Evolutionary conservation across 2,888 invertebrate genomes (phyloP), one percentile per base, ranked within the genome.

Genomic region (Cabera pusaria): DNA sequence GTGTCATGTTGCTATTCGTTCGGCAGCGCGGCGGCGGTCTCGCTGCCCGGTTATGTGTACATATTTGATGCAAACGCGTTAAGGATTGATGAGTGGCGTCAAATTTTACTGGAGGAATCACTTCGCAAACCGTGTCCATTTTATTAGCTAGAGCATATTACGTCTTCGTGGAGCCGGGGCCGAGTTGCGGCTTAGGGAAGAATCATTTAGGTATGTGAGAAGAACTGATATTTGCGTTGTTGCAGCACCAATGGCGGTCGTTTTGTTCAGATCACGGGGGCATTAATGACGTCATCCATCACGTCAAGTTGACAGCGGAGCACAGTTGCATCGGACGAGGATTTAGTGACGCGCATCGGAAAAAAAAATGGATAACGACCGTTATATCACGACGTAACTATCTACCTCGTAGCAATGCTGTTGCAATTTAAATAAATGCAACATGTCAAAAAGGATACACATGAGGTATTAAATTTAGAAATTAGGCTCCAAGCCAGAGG

Each of bases 251-350:
- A 64, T 57, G 64, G 64, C 16, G 54, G 64, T 61, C 65, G 72
- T 74, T 75, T 76, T 72, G 73, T 65, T 66, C 58, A 57, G 64
- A 70, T 71, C 72, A 69, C 62, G 65, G 56, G 57, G 48, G 61
- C 59, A 71, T 65, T 81, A 80, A 81, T 79, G 76, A 78, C 73
- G 74, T 78, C 76, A 80, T 80, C 77, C 68, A 81, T 82, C 81
- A 81, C 60, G 68, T 49, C 69, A 72, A 72, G 68, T 72, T 66
- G 81, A 77, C 77, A 69, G 66, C 53, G 45, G 38, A 49, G 65
- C 70, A 64, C 74, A 73, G 76, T 70, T 77, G 78, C 75, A 77
- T 49, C 59, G 55, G 71, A 66, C 66, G 63, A 57, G 39, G 61
- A 64, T 66, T 66, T 63, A 53, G 49, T 54, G 52, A 34, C 49